Evolutionary conservation across 2,113 vertebrate species (phyloP).

Genomic region (Trinectes maculatus): DNA sequence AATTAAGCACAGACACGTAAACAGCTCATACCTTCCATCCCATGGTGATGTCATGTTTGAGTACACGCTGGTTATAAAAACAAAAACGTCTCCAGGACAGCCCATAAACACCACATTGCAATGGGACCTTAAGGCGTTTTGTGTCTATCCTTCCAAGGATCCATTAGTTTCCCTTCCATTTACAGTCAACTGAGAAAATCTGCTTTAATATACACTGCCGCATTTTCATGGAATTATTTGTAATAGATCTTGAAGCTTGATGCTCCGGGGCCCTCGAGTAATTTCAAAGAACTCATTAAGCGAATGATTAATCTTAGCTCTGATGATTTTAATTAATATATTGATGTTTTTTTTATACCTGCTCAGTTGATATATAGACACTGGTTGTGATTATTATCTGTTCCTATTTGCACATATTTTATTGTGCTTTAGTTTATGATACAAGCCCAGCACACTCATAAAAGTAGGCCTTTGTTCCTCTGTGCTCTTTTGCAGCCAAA

Average conservation of each 20-base stretch:
- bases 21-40: too few relatives aligned
- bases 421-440: neutral
- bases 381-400: neutral
- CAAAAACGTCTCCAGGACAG: too few relatives aligned
- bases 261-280: neutral
- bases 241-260: neutral
- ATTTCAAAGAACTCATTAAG: slow-evolving; percentile 2
- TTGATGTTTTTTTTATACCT: neutral
- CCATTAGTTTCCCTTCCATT: neutral
- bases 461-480: neutral
- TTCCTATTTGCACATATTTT: neutral
- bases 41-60: too few relatives aligned
- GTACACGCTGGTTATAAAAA: too few relatives aligned
- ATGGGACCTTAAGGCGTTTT: too few relatives aligned
- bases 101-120: too few relatives aligned
- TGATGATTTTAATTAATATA: neutral
- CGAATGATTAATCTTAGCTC: neutral
- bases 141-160: too few relatives aligned
- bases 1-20: too few relatives aligned
- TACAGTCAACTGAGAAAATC: neutral
- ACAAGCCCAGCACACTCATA: neutral
- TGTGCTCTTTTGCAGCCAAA: neutral
- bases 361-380: neutral
- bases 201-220: neutral
- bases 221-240: neutral